Percentiles rank a stretch among this genome's conserved stretches.
phyloP scores from a whole-genome alignment of 2,113 vertebrate genomes.

The Gnathonemus longibarbis region DNA sequence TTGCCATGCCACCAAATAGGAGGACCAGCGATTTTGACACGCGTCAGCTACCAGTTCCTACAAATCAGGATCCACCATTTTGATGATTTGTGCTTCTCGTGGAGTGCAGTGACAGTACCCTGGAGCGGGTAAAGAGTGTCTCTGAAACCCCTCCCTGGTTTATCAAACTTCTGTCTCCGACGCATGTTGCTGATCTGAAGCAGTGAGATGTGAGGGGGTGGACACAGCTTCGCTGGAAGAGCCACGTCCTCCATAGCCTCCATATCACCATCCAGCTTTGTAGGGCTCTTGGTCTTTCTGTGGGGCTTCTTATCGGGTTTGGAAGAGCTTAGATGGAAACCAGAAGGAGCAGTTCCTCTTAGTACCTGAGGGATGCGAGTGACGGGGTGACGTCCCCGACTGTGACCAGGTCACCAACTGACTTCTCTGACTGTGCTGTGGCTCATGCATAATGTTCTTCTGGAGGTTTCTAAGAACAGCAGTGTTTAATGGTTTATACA shows the following conservation, averaged over 20 bases:
- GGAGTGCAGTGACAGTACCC: not conserved
- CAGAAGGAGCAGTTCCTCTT: not conserved
- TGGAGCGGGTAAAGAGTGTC: not conserved
- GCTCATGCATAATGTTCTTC: not conserved
- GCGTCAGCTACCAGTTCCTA: not conserved
- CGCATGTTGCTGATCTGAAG: not conserved
- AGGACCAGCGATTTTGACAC: not conserved
- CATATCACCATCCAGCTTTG: not conserved
- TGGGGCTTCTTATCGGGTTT: not conserved
- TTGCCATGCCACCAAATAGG: not conserved
- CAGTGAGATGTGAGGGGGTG: not conserved
- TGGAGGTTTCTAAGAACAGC: not conserved
- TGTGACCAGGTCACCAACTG: not conserved
- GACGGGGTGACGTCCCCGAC: not conserved
- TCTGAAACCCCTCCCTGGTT: not conserved
- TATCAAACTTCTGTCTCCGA: not conserved
- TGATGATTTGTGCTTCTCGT: not conserved
- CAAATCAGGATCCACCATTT: not conserved
- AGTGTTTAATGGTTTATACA: not conserved
- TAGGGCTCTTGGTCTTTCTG: not conserved
- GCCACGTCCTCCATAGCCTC: not conserved
- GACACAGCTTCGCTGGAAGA: not conserved
- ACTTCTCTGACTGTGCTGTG: not conserved
- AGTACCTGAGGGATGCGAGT: not conserved
- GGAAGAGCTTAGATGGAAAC: not conserved